Evolutionary conservation across 2,113 vertebrate genomes (phyloP), one percentile per base, ranked within the genome.

Genomic region (Leptodactylus fuscus): DNA sequence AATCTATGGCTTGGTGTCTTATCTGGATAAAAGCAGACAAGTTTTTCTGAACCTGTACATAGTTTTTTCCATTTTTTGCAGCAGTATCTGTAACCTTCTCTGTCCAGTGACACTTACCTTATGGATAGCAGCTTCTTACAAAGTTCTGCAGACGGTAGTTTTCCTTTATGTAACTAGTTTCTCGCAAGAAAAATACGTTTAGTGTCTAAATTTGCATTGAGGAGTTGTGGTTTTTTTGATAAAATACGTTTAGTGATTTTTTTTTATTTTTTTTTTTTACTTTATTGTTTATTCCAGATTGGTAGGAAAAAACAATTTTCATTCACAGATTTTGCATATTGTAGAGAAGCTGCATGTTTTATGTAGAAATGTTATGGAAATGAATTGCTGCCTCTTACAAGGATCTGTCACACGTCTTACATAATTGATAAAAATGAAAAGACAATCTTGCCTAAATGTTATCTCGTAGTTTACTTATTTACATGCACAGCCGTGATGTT

Each of bases 381-480:
- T 69, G 65, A 69, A 69, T 69, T 24, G 32, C 32, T 69, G 65
- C 34, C 65, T 69, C 16, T 69, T 69, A 69, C 65, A 69, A 69
- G 32, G 34, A 36, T 22, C 65, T 69, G 65, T 69, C 65, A 38
- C 34, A 20, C 34, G 32, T 18, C 32, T 38, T 38, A 38, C 18
- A 69, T 69, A 69, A 69, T 69, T 69, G 65, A 69, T 69, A 69
- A 69, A 69, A 67, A 67, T 67, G 62, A 67, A 62, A 29, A 13
- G 58, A 62, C 58, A 27, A 22, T 69, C 16, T 38, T 22, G 65
- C 65, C 65, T 38, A 36, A 69, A 69, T 69, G 65, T 69, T 69
- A 69, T 69, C 34, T 69, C 38, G 65, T 22, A 38, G 18, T 69
- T 38, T 69, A 36, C 34, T 22, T 69, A 69, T 69, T 69, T 9